phyloP scores from a whole-genome alignment of 2,797 vertebrate genomes.

The Otolemur crassicaudatus region DNA sequence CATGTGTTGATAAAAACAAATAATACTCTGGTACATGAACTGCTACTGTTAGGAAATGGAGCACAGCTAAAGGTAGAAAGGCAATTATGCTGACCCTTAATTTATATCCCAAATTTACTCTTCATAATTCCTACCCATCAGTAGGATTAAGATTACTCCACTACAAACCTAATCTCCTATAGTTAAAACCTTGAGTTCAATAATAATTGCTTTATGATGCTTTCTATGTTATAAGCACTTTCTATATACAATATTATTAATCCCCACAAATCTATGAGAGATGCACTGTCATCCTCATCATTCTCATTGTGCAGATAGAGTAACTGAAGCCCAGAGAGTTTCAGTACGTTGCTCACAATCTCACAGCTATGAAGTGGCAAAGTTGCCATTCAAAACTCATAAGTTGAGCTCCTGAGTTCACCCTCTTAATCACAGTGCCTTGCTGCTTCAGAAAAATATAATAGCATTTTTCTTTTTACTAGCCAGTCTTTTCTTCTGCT shows the following conservation, averaged over 20 bases:
- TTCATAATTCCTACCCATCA: neutral
- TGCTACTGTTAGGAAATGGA: slow-evolving; percentile 29
- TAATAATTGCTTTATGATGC: neutral
- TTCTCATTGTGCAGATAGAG: neutral
- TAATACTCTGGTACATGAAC: neutral
- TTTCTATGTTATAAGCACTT: neutral
- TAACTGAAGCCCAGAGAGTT: neutral
- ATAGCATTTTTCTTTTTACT: neutral
- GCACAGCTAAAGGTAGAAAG: neutral
- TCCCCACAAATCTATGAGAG: neutral
- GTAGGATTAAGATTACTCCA: neutral
- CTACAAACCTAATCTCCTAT: slow-evolving; percentile 4
- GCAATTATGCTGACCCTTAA: neutral
- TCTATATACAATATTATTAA: neutral
- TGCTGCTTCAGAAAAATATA: neutral
- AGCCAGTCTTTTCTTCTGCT: neutral
- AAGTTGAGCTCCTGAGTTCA: neutral
- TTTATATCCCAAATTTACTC: neutral
- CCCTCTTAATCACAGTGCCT: neutral
- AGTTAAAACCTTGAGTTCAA: neutral
- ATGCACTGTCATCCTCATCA: neutral
- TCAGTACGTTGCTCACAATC: neutral
- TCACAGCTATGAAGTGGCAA: neutral
- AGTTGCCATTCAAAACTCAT: neutral
- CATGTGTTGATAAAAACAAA: neutral